Base-by-base conservation (phyloP, 2,113 vertebrate species). In the Crypturellus undulatus region DNA sequence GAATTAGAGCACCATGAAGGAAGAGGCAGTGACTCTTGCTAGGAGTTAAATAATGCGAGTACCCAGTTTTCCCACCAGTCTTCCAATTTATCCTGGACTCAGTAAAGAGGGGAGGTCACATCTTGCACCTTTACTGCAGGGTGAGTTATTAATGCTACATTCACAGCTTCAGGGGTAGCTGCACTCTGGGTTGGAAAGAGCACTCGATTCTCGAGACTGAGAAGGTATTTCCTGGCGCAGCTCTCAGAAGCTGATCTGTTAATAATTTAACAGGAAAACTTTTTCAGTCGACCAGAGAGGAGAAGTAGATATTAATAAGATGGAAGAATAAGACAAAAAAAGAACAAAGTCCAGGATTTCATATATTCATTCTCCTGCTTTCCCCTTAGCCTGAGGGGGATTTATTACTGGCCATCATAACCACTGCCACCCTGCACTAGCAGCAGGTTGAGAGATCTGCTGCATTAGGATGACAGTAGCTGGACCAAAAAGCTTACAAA, bases 341-440 rank as follows among this genome's bases (percentile, higher is more conserved):
- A 93, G 16, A 0, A 0, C 45, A 21, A 79, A 83, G 12, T 30
- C 49, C 70, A 0, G 0, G 0, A 59, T 85, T 84, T 77, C n/a
- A 67, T 21, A 47, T 21, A 38, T 69, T 79, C 18, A 40, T 54
- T 67, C 65, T 62, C 20, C 58, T 30, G 15, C 11, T 34, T 20
- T 84, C n/a, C 40, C 34, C 87, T 64, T 43, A 89, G 40, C 28
- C 42, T 54, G 30, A 82, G 40, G 49, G 45, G 49, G 49, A 49
- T 49, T 22, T 49, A 22, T 22, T 22, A 49, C 9, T 49, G 21
- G 49, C 49, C 49, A 49, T 49, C 49, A 49, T 18, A 83, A 21
- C 24, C n/a, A 64, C 5, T 15, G 67, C 60, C 15, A 32, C 12
- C 4, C 45, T n/a, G n/a, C 52, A 63, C 16, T 30, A 52, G 43